A percentile compares a stretch with the other conserved stretches of the same genome.
phyloP scores from a whole-genome alignment of 2,888 invertebrate species.

The Stegophylla sp. region DNA sequence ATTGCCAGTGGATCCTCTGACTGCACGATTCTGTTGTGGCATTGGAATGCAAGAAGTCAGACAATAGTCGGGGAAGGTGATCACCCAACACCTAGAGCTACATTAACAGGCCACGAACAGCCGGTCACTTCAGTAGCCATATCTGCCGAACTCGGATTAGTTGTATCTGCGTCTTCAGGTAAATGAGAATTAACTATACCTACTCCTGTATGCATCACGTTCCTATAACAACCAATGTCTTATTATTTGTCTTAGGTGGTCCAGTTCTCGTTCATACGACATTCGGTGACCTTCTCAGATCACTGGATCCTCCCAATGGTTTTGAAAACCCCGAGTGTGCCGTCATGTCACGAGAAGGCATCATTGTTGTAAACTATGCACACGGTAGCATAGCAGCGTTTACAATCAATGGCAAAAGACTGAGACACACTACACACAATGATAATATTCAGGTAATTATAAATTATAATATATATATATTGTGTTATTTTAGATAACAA shows the following conservation, averaged over 20 bases:
- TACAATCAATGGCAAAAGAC: conserved; percentile 89
- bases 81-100: conserved; percentile 92
- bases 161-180: conserved; percentile 85
- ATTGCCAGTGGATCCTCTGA: conserved; percentile 97
- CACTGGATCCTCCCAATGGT: conserved; percentile 81
- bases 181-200: not conserved
- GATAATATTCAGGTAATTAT: conserved; percentile 86
- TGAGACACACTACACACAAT: conserved; percentile 89
- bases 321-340: conserved; percentile 83
- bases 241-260: conserved; percentile 74
- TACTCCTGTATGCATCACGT: not conserved
- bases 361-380: conserved; percentile 92
- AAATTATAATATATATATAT: too few relatives aligned
- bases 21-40: conserved; percentile 97
- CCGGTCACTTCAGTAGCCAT: conserved; percentile 94
- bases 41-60: conserved; percentile 97
- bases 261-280: conserved; percentile 97
- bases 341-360: conserved; percentile 94
- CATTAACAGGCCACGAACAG: conserved; percentile 96
- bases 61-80: conserved; percentile 97
- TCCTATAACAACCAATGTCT: not conserved
- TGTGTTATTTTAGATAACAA: too few relatives aligned
- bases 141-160: conserved; percentile 96
- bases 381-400: conserved; percentile 90
- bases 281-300: conserved; percentile 92